These are phyloP conservation scores for Marronus borbonicus DNA, from an alignment of 2,888 invertebrate species.

Conservation along the genomic window DNA sequence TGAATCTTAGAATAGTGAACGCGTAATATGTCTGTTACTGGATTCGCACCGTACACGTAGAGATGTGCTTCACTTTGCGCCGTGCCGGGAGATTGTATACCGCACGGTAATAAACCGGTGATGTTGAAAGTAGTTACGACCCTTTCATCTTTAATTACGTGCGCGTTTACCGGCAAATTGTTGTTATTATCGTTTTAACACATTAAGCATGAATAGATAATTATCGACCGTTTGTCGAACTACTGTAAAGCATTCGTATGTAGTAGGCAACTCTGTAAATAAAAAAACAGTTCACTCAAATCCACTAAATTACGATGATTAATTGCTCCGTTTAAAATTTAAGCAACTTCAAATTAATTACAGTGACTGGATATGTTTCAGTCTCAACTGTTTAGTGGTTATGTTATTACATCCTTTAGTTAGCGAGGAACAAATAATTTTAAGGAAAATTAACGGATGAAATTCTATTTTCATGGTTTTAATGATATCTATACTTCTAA, in stretches of 20 bases:
- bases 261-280: neutral
- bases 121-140: slow-evolving; percentile 23
- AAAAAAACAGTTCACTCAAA: neutral
- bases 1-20: slow-evolving; percentile 35
- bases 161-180: slow-evolving; percentile 2
- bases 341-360: neutral
- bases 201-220: slow-evolving; percentile 18
- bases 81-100: neutral
- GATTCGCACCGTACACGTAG: slow-evolving; percentile 1
- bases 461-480: neutral
- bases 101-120: slow-evolving; percentile 30
- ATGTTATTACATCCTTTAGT: neutral
- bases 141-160: slow-evolving; percentile 32
- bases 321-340: neutral
- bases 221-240: slow-evolving; percentile 8
- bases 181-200: slow-evolving; percentile 31
- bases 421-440: neutral
- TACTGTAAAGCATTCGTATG: neutral
- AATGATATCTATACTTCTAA: neutral
- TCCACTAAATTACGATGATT: neutral
- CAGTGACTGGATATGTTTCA: neutral
- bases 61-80: neutral
- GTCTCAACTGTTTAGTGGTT: neutral
- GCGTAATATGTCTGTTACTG: slow-evolving; percentile 28
- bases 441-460: neutral